These are phyloP conservation scores for Rhagonycha lutea DNA, from an alignment of 2,888 invertebrate genomes.

Conservation along the genomic window DNA sequence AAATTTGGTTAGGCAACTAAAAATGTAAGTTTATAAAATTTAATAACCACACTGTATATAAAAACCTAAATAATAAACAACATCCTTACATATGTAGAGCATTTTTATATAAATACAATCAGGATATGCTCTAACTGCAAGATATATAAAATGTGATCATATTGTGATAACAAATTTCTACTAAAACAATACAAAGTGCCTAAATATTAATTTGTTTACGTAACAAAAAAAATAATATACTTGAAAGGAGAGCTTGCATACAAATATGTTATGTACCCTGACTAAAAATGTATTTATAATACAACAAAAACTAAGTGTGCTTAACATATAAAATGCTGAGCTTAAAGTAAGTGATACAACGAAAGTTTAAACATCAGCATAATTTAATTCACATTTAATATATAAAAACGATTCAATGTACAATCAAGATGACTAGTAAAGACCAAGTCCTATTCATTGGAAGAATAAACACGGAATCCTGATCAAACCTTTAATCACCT, in stretches of 20 bases:
- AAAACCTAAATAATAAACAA: constrained; percentile 35
- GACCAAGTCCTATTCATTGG: constrained; percentile 46
- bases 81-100: constrained; percentile 33
- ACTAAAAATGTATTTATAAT: constrained; percentile 39
- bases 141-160: constrained; percentile 21
- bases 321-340: constrained; percentile 32
- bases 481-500: constrained; percentile 34
- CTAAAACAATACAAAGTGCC: constrained; percentile 10
- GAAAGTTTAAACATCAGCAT: constrained; percentile 15
- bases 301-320: constrained; percentile 39
- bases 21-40: neutral
- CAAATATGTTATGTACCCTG: constrained; percentile 33
- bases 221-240: constrained; percentile 20
- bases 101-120: constrained; percentile 31
- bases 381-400: constrained; percentile 31
- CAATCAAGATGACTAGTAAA: constrained; percentile 55
- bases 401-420: constrained; percentile 54
- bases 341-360: constrained; percentile 6
- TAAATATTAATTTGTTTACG: constrained; percentile 6
- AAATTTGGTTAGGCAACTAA: neutral
- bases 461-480: constrained; percentile 38
- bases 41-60: constrained; percentile 14
- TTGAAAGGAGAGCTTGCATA: constrained; percentile 28
- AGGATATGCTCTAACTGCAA: constrained; percentile 28
- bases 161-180: constrained; percentile 14